Evolutionary conservation across 2,113 vertebrate species (phyloP).

Genomic region (Hiodon alosoides): DNA sequence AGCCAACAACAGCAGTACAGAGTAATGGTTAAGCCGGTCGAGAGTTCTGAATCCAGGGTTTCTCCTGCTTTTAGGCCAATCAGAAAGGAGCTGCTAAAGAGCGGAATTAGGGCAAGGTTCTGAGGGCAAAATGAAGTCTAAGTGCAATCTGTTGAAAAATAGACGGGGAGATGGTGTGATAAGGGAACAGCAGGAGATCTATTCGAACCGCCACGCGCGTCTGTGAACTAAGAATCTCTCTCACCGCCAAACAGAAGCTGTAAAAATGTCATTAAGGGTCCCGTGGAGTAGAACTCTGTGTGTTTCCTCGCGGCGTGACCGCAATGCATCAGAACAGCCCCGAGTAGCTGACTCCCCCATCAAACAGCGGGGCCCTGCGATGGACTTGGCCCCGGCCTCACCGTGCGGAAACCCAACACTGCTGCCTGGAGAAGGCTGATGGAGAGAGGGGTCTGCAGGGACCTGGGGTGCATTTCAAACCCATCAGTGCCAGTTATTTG

Average conservation of each 20-base stretch:
- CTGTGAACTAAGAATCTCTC: not conserved
- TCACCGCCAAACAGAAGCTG: not conserved
- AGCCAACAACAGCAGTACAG: too few species aligned
- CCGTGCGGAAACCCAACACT: constrained; percentile 79
- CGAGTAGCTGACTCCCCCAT: constrained; percentile 2
- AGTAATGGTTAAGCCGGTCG: too few species aligned
- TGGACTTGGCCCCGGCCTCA: constrained; percentile 97
- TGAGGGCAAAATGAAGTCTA: too few species aligned
- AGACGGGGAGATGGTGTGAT: too few species aligned
- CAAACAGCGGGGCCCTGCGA: constrained; percentile 45
- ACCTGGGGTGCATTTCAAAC: constrained; percentile 85
- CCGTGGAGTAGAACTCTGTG: not conserved
- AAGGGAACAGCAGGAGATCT: too few species aligned
- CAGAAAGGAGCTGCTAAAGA: too few species aligned
- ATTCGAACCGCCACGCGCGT: too few species aligned
- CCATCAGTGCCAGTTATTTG: constrained; percentile 84
- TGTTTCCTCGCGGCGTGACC: not conserved
- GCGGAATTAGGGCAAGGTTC: too few species aligned
- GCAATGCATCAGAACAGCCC: constrained; percentile 2
- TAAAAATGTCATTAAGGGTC: not conserved
- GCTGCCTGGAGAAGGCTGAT: constrained; percentile 69
- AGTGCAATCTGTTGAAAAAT: too few species aligned
- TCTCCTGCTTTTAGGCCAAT: too few species aligned
- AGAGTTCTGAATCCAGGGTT: too few species aligned
- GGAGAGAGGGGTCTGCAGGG: constrained; percentile 63